phyloP scores from a whole-genome alignment of 1,140 invertebrate species.

The Halictus rubicundus region DNA sequence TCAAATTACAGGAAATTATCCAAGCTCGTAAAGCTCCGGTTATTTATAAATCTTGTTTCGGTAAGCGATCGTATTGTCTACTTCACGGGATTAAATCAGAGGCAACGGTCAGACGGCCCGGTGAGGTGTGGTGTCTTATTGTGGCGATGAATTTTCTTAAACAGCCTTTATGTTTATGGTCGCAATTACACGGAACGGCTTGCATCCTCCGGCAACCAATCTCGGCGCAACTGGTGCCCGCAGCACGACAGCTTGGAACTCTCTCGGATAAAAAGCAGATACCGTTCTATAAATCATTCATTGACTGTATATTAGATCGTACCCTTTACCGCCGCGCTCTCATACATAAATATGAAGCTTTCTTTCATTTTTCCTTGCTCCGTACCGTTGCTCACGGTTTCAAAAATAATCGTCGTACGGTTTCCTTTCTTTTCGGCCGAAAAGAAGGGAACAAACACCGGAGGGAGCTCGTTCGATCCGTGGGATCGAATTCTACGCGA shows the following conservation, averaged over 20 bases:
- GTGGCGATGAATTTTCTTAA: constrained; percentile 45
- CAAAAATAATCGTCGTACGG: neutral
- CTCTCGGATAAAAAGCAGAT: constrained; percentile 57
- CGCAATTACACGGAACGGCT: constrained; percentile 54
- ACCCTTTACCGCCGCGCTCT: constrained; percentile 23
- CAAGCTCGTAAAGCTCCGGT: no score
- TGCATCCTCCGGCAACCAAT: constrained; percentile 60
- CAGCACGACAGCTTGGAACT: constrained; percentile 52
- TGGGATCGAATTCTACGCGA: no score
- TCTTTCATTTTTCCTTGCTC: neutral
- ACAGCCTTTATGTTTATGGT: constrained; percentile 40
- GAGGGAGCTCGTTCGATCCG: no score
- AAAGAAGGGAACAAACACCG: no score
- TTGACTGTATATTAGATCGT: constrained; percentile 55
- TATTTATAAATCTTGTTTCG: neutral
- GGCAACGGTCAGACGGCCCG: neutral
- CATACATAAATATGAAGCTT: constrained; percentile 53
- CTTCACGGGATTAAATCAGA: neutral
- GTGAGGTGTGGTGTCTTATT: constrained; percentile 11
- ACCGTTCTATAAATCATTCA: constrained; percentile 67
- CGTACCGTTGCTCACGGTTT: neutral
- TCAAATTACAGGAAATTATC: no score
- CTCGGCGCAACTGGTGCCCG: constrained; percentile 47
- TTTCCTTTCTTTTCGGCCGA: neutral
- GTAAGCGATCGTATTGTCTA: constrained; percentile 14